Evolutionary conservation across 2,113 vertebrate genomes (phyloP), one percentile per base, ranked within the genome.

Genomic region (Arvicanthis niloticus): DNA sequence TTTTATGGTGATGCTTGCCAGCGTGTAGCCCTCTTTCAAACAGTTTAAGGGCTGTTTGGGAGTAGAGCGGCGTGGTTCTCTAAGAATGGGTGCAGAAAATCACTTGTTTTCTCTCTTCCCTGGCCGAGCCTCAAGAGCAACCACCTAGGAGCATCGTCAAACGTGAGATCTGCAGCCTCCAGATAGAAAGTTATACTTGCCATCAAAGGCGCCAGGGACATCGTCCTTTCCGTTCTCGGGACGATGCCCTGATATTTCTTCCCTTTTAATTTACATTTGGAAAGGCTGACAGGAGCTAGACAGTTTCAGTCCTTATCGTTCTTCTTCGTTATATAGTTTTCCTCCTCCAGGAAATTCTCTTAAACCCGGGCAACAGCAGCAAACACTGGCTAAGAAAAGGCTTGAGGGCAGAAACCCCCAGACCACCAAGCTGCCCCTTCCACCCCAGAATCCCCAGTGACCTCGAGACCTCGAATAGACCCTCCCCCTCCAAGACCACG

Each of bases 1-100:
- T 98, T 98, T 97, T 93, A 96, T 90, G 82, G 89, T 45, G 92
- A 82, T 75, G 93, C 82, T 94, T 82, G 93, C 95, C 95, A 75
- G 96, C 40, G 7, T 82, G 93, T n/a, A 88, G 97, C 67, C 94
- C 94, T 82, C 97, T 96, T 94, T 91, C 89, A 75, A 94, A 97
- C 95, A 89, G 68, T 88, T 73, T 96, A 95, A 96, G 96, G 88
- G 70, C 70, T 92, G 70, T 91, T 90, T 91, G 77, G 92, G 91
- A 96, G 92, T 45, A 17, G 29, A 90, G 34, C 82, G 76, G 91
- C 80, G 65, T 40, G 86, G 53, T 68, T 48, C 89, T 4, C 72
- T 97, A 93, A 91, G 97, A 95, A 93, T 4, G 75, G 82, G 89
- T 5, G 29, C 88, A 60, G 53, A 31, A 19, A 91, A 89, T 72